phyloP scores from a whole-genome alignment of 2,888 invertebrate genomes.

The Plagiodera versicolora region DNA sequence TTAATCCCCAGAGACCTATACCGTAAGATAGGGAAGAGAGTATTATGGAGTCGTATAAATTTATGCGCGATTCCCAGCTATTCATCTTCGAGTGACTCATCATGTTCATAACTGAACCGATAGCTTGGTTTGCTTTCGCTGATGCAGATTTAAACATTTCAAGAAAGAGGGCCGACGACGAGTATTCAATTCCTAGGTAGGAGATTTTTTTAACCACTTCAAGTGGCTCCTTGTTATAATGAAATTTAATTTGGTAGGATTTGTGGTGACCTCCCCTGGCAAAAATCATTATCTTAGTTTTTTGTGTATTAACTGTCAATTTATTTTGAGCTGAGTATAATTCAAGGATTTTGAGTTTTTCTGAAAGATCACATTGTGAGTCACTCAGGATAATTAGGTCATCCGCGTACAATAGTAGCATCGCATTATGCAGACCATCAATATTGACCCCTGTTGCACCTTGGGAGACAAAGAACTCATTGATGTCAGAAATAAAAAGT shows the following conservation, averaged over 20 bases:
- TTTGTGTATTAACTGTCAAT: neutral
- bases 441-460: neutral
- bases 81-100: neutral
- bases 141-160: too few species aligned
- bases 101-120: neutral
- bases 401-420: constrained; percentile 3
- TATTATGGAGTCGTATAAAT: neutral
- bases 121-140: too few species aligned
- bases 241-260: neutral
- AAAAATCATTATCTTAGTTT: neutral
- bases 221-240: neutral
- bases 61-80: neutral
- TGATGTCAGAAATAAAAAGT: constrained; percentile 10
- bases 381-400: constrained; percentile 11
- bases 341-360: constrained; percentile 6
- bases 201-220: neutral
- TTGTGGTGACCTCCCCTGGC: neutral
- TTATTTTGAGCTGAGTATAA: neutral
- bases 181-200: neutral
- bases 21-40: neutral
- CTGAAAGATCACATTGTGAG: constrained; percentile 3
- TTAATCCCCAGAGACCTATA: neutral
- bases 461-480: neutral
- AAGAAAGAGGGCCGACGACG: neutral
- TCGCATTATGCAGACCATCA: neutral